Evolutionary conservation across 2,797 vertebrate species (phyloP).

Genomic region (Cheirogaleus major): DNA sequence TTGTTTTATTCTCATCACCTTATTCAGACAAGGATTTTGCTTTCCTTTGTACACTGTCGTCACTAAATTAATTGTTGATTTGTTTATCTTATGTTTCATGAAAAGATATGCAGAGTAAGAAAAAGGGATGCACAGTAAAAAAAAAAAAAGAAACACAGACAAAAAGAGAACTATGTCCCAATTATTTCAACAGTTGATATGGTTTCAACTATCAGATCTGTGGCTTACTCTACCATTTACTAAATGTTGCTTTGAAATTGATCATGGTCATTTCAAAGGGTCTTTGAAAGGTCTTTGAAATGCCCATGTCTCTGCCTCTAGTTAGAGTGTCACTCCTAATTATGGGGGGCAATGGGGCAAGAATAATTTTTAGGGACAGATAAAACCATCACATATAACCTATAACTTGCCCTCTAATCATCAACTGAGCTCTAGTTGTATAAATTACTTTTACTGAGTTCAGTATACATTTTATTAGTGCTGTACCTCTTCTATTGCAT

Average conservation of each 20-base stretch:
- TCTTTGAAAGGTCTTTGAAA: slow-evolving; percentile 26
- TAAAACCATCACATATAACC: slow-evolving; percentile 37
- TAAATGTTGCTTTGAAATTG: slow-evolving; percentile 52
- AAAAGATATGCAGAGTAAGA: background rate
- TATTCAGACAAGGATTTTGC: slow-evolving; percentile 5
- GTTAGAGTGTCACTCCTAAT: background rate
- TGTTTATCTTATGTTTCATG: slow-evolving; percentile 50
- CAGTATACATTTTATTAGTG: slow-evolving; percentile 80
- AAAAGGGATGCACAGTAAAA: background rate
- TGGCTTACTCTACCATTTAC: background rate
- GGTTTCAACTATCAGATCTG: background rate
- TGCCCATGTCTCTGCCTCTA: background rate
- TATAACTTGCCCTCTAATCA: slow-evolving; percentile 43
- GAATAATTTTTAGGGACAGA: slow-evolving; percentile 56
- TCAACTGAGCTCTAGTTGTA: slow-evolving; percentile 7
- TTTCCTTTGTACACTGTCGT: slow-evolving; percentile 52
- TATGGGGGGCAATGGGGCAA: background rate
- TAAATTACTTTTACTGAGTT: slow-evolving; percentile 76
- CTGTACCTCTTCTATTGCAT: slow-evolving; percentile 15
- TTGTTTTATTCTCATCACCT: background rate
- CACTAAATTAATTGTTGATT: slow-evolving; percentile 41
- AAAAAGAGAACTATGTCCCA: background rate
- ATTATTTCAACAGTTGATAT: slow-evolving; percentile 50
- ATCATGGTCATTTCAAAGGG: background rate
- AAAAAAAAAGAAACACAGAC: too few species aligned